Evolutionary conservation across 1,140 invertebrate species (phyloP).

Genomic region (Dolichoris vasculosae): DNA sequence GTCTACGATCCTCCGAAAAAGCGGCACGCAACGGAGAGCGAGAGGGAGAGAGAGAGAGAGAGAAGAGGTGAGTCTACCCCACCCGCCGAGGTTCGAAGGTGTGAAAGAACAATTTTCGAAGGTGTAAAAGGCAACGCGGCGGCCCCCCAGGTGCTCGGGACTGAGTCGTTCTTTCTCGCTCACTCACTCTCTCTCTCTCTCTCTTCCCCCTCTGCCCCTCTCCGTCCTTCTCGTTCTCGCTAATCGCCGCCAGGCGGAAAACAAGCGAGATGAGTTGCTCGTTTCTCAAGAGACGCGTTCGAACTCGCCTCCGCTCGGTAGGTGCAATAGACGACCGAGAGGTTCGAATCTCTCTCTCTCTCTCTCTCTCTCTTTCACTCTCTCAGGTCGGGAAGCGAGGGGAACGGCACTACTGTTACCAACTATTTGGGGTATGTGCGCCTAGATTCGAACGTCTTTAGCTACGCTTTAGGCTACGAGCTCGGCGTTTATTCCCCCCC

Average conservation of each 20-base stretch:
- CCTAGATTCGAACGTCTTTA: conserved; percentile 20
- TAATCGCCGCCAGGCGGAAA: conserved; percentile 68
- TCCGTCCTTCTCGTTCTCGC: conserved; percentile 28
- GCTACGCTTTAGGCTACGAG: background rate
- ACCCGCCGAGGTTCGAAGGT: conserved; percentile 52
- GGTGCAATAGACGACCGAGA: background rate
- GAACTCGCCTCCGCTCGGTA: background rate
- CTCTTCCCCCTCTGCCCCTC: background rate
- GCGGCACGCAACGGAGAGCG: background rate
- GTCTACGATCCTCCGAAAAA: background rate
- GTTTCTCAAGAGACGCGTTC: conserved; percentile 52
- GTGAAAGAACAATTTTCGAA: conserved; percentile 64
- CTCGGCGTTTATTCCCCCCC: conserved; percentile 5
- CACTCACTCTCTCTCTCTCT: background rate
- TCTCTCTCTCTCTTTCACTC: background rate
- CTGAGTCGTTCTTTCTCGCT: conserved; percentile 51
- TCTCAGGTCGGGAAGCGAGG: background rate
- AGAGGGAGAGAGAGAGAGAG: background rate
- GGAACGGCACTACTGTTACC: conserved; percentile 11
- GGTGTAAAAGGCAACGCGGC: conserved; percentile 61
- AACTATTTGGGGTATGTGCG: too few relatives aligned
- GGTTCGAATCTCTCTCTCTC: background rate
- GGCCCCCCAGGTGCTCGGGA: conserved; percentile 61
- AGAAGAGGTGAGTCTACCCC: conserved; percentile 15
- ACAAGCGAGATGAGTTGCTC: conserved; percentile 69